Base-by-base conservation (phyloP, 2,113 vertebrate genomes). In the Pterocles burchelli region DNA sequence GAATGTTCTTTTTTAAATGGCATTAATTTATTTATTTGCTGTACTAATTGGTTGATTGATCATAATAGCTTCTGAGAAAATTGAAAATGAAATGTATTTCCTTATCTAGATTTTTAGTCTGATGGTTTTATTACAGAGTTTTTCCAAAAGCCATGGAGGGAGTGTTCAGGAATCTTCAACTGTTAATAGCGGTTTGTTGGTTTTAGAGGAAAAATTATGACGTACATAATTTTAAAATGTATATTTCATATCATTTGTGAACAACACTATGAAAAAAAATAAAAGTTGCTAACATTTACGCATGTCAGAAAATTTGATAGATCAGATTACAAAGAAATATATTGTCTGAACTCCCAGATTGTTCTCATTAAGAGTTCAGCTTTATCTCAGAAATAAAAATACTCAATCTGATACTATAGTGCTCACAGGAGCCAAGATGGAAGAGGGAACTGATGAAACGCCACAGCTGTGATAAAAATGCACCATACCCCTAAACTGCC, bases 31-130 rank as follows among this genome's bases (percentile, higher is more conserved):
- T 89, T 89, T 91, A 45, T 77, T 81, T 7, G 1, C 70, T 34
- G 8, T 59, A 54, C 48, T 89, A 95, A 94, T 95, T 94, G 58
- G 70, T 93, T 90, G 66, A 86, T 95, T 93, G 67, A 96, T 89
- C 14, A 1, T 78, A 91, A 90, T 54, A 85, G 48, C 71, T 90
- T 67, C n/a, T 77, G n/a, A 88, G 73, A 96, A 95, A 90, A 93
- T 41, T 75, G 86, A 91, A 96, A 90, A 73, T 79, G 19, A 96
- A 74, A 89, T 67, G 28, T 62, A 73, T 85, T 93, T 88, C 49
- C 52, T 88, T 91, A 90, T 67, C 66, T 80, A 76, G 57, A 81
- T 65, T 85, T 90, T 79, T 70, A 79, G 51, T 51, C 65, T 58
- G 61, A 80, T 85, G 9, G 68, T 49, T 92, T 89, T 78, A 96